Percentiles rank a stretch among this genome's conserved stretches.
Conservation (phyloP, 2,113 vertebrate genomes). For the Pteruthius melanotis region DNA sequence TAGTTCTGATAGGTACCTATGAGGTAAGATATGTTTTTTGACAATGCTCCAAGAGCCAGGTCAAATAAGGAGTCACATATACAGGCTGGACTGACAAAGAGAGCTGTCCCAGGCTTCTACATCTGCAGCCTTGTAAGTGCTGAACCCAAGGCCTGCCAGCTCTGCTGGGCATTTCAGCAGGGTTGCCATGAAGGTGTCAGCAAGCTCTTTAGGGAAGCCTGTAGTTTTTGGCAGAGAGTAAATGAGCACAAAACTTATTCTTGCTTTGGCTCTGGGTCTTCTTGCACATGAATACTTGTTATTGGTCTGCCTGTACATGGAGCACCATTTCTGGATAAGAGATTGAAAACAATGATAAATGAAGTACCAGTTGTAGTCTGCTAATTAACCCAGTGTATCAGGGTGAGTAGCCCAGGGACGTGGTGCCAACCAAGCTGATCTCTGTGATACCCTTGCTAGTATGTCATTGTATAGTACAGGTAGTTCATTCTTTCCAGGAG, state of each 20-base stretch:
- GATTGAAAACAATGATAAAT: not conserved
- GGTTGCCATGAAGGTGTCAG: not conserved
- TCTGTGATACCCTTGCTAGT: not conserved
- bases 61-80: not conserved
- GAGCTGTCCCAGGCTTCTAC: not conserved
- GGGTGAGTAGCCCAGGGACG: not conserved
- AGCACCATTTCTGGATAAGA: not conserved
- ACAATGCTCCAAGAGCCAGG: not conserved
- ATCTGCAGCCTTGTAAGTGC: not conserved
- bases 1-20: not conserved
- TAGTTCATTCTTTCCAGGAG: not conserved
- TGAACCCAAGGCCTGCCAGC: not conserved
- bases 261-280: not conserved
- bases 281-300: not conserved
- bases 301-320: not conserved
- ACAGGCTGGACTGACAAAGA: not conserved
- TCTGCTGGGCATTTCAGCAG: not conserved
- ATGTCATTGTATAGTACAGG: not conserved
- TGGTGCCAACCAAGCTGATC: not conserved
- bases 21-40: not conserved
- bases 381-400: not conserved
- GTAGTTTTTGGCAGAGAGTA: not conserved
- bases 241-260: not conserved
- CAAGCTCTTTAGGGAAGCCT: not conserved
- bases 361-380: not conserved